These are phyloP conservation scores for Chrysogorgia sp. DNA, from an alignment of 92 coral and sea anemone genomes.

Conservation along the genomic window DNA sequence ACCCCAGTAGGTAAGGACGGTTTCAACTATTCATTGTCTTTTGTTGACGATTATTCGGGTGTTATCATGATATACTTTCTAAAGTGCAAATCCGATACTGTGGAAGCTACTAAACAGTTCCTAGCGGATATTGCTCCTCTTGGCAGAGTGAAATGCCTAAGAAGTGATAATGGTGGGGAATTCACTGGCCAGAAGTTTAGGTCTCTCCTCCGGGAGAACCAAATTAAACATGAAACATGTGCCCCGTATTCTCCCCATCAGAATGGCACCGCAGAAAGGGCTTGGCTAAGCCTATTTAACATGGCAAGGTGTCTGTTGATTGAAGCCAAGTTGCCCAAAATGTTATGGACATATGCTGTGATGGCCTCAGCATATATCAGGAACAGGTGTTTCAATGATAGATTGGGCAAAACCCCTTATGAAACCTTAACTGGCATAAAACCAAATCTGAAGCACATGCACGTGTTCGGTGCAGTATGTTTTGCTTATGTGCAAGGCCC, in stretches of 20 bases:
- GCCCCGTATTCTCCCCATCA: slow-evolving; percentile 53
- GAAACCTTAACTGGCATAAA: slow-evolving; percentile 43
- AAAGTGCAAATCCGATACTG: slow-evolving; percentile 21
- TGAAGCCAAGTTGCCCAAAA: slow-evolving; percentile 37
- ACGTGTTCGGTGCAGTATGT: slow-evolving; percentile 49
- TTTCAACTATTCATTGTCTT: slow-evolving; percentile 41
- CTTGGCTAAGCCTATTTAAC: slow-evolving; percentile 56
- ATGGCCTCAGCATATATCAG: slow-evolving; percentile 24
- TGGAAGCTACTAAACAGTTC: slow-evolving; percentile 38
- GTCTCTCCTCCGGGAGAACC: slow-evolving; percentile 37
- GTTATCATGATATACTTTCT: slow-evolving; percentile 30
- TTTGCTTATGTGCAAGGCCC: slow-evolving; percentile 50
- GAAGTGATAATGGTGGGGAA: slow-evolving; percentile 53
- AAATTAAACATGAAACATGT: slow-evolving; percentile 50
- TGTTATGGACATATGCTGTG: slow-evolving; percentile 46
- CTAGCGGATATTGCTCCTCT: slow-evolving; percentile 43
- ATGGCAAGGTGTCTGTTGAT: slow-evolving; percentile 45
- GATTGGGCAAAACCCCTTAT: slow-evolving; percentile 51
- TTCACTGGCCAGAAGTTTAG: slow-evolving; percentile 38
- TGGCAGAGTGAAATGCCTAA: slow-evolving; percentile 42
- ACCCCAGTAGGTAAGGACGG: slow-evolving; percentile 43
- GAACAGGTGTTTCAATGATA: slow-evolving; percentile 42
- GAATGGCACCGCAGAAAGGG: slow-evolving; percentile 56
- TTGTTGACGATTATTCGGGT: slow-evolving; percentile 33
- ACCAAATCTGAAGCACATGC: slow-evolving; percentile 46